Base-by-base conservation (phyloP, 2,888 invertebrate genomes). In the Nomada flava region DNA sequence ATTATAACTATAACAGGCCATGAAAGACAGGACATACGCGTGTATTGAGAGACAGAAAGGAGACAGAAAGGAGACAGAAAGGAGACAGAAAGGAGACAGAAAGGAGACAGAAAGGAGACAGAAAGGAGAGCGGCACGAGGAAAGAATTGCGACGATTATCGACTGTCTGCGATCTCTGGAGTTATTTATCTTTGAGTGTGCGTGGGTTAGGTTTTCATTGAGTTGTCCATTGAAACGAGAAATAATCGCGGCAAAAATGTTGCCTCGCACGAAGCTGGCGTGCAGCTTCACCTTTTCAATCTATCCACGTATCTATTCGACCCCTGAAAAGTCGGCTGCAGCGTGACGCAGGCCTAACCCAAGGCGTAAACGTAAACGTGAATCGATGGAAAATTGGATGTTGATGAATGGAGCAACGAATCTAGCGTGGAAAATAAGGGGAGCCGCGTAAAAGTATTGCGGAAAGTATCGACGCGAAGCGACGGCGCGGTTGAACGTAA, bases 141-240 rank as follows among this genome's bases (percentile, higher is more conserved):
- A 53, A 67, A 67, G 52, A 67, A 67, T 67, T 67, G 52, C 29
- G 20, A 26, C 65, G 67, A 67, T 67, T 52, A 53, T 52, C 50
- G 36, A 29, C 52, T 52, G 13, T 53, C 26, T 53, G 11, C 36
- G n/a, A 20, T 67, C n/a, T 65, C 29, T 52, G 20, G 42, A 59
- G 59, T 47, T 57, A 69, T 59, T 50, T 70, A 50, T 44, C 47
- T 50, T 50, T 60, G 60, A 70, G 20, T 60, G 36, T 29, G 50
- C 60, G 60, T 60, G 70, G 60, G 47, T 29, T 13, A 15, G 20
- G 13, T 60, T 60, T 47, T 57, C 15, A 59, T 47, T 7, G 47
- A 60, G 26, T 36, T 29, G 4, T 11, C 50, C 20, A 20, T 20
- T 2, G 20, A 50, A 36, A n/a, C 1, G 20, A 60, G 60, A 50